phyloP scores from a whole-genome alignment of 1,140 invertebrate genomes.

The Aphelenchoides fujianensis region DNA sequence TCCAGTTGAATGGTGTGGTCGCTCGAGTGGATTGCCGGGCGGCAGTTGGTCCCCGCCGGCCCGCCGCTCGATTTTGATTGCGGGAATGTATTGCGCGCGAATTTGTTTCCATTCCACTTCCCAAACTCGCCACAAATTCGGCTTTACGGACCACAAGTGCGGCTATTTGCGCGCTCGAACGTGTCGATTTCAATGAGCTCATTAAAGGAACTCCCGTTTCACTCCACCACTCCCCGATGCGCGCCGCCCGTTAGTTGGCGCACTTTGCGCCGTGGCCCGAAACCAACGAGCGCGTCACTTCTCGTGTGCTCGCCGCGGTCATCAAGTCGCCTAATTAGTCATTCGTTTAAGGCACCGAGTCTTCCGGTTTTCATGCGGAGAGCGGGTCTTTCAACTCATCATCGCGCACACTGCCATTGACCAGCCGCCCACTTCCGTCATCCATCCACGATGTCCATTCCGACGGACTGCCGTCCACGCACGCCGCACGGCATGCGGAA shows the following conservation, averaged over 20 bases:
- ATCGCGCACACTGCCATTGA: conserved; percentile 1
- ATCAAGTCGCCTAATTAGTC: not conserved
- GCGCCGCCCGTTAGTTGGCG: too few species aligned
- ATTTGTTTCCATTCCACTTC: not conserved
- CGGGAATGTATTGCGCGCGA: not conserved
- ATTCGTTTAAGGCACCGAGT: not conserved
- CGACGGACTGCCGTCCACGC: not conserved
- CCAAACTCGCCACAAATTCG: too few species aligned
- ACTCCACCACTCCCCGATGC: too few species aligned
- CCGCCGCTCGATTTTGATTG: not conserved
- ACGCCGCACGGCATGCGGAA: not conserved
- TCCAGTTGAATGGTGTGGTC: not conserved
- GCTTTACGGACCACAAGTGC: too few species aligned
- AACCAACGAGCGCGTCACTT: not conserved
- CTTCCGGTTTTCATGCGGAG: not conserved
- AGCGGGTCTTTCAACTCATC: not conserved
- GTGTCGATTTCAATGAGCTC: not conserved
- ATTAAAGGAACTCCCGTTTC: not conserved
- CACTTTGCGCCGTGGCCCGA: not conserved
- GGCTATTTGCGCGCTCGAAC: not conserved
- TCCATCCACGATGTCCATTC: not conserved
- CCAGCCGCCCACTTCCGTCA: not conserved
- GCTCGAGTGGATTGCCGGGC: not conserved
- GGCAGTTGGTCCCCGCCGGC: not conserved
- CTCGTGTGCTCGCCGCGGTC: not conserved